phyloP scores from a whole-genome alignment of 2,113 vertebrate genomes.

The Xenopus laevis region DNA sequence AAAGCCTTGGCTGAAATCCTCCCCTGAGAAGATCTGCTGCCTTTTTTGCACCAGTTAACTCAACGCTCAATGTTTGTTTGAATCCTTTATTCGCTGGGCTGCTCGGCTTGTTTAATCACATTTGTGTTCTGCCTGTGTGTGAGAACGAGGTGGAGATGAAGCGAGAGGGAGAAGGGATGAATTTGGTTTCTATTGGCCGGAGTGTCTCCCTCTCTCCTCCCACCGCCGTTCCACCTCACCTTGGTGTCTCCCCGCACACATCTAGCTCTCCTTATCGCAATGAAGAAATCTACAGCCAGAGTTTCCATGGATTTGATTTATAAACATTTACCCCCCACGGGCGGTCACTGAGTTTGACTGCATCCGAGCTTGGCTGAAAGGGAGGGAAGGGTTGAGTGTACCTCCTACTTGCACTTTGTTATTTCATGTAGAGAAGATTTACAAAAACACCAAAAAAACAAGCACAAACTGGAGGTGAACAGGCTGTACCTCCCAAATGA shows the following conservation, averaged over 20 bases:
- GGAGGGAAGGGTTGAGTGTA: conserved; percentile 2
- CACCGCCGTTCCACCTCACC: conserved; percentile 78
- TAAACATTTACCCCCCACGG: conserved; percentile 66
- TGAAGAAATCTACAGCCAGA: conserved; percentile 72
- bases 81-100: conserved; percentile 32
- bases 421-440: conserved; percentile 47
- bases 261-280: conserved; percentile 74
- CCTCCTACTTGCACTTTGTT: conserved; percentile 30
- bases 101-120: conserved; percentile 56
- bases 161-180: conserved; percentile 62
- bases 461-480: conserved; percentile 57
- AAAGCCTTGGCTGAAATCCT: conserved; percentile 16
- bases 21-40: conserved; percentile 6
- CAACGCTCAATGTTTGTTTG: conserved; percentile 25
- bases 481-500: conserved; percentile 53
- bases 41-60: conserved; percentile 30
- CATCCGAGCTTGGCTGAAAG: conserved; percentile 45
- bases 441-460: conserved; percentile 4
- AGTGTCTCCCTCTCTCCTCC: conserved; percentile 68
- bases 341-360: conserved; percentile 55
- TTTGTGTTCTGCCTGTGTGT: conserved; percentile 56
- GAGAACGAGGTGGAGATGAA: conserved; percentile 52
- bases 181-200: conserved; percentile 72
- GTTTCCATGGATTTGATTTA: conserved; percentile 73
- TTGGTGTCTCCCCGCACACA: conserved; percentile 81